phyloP scores from a whole-genome alignment of 1,140 invertebrate species.

The Physella acuta region DNA sequence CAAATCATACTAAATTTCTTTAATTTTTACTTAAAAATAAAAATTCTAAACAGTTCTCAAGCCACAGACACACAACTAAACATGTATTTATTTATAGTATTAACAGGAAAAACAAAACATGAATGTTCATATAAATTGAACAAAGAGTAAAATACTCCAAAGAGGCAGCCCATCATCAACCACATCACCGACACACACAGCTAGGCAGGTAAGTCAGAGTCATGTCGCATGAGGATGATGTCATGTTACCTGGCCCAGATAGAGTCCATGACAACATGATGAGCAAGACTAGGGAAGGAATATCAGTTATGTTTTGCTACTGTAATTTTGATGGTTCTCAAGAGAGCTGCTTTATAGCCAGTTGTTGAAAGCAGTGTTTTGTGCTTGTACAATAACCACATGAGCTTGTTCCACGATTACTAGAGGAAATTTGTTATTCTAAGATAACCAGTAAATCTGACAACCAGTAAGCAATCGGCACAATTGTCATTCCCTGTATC shows the following conservation, averaged over 20 bases:
- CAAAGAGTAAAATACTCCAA: not conserved
- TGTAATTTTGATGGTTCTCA: too few relatives aligned
- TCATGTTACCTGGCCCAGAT: not conserved
- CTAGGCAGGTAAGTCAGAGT: not conserved
- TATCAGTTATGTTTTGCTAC: too few relatives aligned
- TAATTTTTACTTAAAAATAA: too few relatives aligned
- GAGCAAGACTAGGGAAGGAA: too few relatives aligned
- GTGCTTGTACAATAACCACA: too few relatives aligned
- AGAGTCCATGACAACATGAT: too few relatives aligned
- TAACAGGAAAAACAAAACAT: constrained; percentile 7
- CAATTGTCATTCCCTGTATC: too few relatives aligned
- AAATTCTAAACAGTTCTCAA: not conserved
- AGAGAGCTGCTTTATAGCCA: too few relatives aligned
- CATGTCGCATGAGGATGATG: not conserved
- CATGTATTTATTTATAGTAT: not conserved
- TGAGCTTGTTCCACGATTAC: too few relatives aligned
- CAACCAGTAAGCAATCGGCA: too few relatives aligned
- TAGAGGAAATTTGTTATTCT: not conserved
- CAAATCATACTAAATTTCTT: too few relatives aligned
- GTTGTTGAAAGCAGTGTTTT: too few relatives aligned
- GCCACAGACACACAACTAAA: not conserved
- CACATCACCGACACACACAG: constrained; percentile 1
- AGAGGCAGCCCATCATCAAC: not conserved
- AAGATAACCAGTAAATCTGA: not conserved
- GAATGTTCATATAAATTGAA: not conserved